A percentile compares a stretch with the other conserved stretches of the same genome.
phyloP scores from a whole-genome alignment of 2,888 invertebrate species.

The Nomada fucata region DNA sequence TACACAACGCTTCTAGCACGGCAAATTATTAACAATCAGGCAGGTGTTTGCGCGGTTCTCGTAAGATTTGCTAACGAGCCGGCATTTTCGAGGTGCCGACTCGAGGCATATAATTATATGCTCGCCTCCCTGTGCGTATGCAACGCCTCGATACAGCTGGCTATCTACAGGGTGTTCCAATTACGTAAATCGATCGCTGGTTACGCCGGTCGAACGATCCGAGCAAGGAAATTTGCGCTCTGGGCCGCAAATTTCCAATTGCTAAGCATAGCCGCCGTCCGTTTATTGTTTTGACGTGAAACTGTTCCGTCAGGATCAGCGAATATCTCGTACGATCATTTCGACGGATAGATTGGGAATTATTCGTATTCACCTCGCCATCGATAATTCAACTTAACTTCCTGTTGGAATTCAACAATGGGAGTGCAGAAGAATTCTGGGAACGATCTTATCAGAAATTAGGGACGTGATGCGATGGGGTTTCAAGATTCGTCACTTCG shows the following conservation, averaged over 20 bases:
- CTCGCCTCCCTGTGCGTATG: constrained; percentile 70
- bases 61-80: constrained; percentile 80
- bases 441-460: constrained; percentile 10
- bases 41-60: constrained; percentile 77
- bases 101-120: constrained; percentile 80
- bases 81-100: constrained; percentile 80
- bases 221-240: too few species aligned
- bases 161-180: constrained; percentile 71
- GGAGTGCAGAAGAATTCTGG: background rate
- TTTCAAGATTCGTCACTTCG: background rate
- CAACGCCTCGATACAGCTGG: constrained; percentile 64
- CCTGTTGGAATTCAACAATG: background rate
- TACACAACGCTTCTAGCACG: constrained; percentile 67
- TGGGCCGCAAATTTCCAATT: background rate
- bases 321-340: background rate
- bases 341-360: constrained; percentile 15
- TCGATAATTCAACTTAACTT: background rate
- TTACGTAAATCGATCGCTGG: constrained; percentile 24
- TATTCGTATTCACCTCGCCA: constrained; percentile 18
- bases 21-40: constrained; percentile 81
- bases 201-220: background rate
- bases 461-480: constrained; percentile 4
- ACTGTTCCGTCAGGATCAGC: background rate
- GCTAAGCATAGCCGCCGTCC: background rate
- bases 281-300: background rate